Evolutionary conservation across 2,113 vertebrate genomes (phyloP), one percentile per base, ranked within the genome.

Genomic region (Gambusia holbrooki): DNA sequence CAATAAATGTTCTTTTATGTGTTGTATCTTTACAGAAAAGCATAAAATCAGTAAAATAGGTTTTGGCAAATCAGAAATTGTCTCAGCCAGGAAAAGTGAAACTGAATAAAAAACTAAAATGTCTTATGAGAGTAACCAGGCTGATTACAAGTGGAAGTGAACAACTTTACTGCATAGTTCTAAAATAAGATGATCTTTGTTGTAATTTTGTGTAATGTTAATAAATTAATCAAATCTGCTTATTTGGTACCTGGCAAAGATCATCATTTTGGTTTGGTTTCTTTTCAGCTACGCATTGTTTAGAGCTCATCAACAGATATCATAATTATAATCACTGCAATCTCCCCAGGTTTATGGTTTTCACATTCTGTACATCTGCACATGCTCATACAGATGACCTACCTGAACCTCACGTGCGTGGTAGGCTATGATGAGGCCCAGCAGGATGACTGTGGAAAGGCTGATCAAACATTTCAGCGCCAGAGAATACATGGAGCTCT

Each of bases 391-490:
- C 27, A 67, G 14, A 62, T 76, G 42, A 48, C 63, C 94, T 94
- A 99, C 97, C 97, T 99, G 97, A 89, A 99, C 97, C 92, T 99
- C 97, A 32, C 97, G 92, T 51, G 97, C 97, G 3, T 98, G 97
- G 94, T 99, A 98, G 86, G 97, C 96, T 74, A 98, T 89, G 83
- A 99, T 97, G 82, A 99, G 97, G 61, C 97, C 97, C 91, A 99
- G 94, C 75, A 99, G 94, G 85, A 99, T 97, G 88, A 97, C 89
- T 1, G 97, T 98, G 30, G 97, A 99, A 80, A 99, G 96, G 90
- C 97, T 98, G 95, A 99, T 98, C 91, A 99, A 96, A 95, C 97
- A 98, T 95, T 98, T 98, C 92, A 98, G 93, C 60, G 97, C 96
- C 77, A 98, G 95, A 4, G 97, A 98, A 77, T 96, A 97, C 80